Base-by-base conservation (phyloP, 2,113 vertebrate species). In the Onychorhynchus coronatus region DNA sequence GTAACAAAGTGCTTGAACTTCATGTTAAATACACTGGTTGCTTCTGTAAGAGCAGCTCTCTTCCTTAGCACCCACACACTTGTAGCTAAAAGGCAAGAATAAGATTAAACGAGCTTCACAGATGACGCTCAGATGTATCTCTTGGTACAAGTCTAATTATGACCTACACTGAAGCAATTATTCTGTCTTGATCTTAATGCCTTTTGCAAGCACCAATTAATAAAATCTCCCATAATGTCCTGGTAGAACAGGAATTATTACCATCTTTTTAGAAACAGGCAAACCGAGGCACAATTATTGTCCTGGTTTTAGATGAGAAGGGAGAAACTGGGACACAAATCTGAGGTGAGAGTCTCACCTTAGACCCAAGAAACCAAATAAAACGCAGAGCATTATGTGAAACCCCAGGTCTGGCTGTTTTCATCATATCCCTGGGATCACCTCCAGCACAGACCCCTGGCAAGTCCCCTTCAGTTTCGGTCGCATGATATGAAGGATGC, bases 161-260 rank as follows among this genome's bases (percentile, higher is more conserved):
- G 79, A 91, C 83, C 92, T 92, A 84, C 88, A n/a, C 86, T 47
- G 47, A 95, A 61, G 76, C 86, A 96, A 92, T 94, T 95, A 91
- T 31, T 89, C 83, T 93, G 65, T 55, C 83, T 62, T 90, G 85
- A 88, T 93, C 90, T 79, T 83, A 83, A 70, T 90, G 88, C 50
- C 67, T 95, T 96, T 79, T 86, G 46, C 72, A 83, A 81, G 74
- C 35, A 52, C 84, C 93, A 95, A 78, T 96, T 97, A 95, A 93
- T 95, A 95, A 95, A 89, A 50, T 61, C 59, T 71, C 86, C 88
- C 83, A 56, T 59, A 70, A 80, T 91, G 89, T 95, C 59, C 95
- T 95, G 56, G 30, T 91, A 81, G 73, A 71, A 59, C 55, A 78
- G 47, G 68, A 92, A 46, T 95, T 66, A 90, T 82, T 88, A 68